Evolutionary conservation across 1,140 invertebrate species (phyloP), one percentile per base, ranked within the genome.

Genomic region (Sweltsa coloradensis): DNA sequence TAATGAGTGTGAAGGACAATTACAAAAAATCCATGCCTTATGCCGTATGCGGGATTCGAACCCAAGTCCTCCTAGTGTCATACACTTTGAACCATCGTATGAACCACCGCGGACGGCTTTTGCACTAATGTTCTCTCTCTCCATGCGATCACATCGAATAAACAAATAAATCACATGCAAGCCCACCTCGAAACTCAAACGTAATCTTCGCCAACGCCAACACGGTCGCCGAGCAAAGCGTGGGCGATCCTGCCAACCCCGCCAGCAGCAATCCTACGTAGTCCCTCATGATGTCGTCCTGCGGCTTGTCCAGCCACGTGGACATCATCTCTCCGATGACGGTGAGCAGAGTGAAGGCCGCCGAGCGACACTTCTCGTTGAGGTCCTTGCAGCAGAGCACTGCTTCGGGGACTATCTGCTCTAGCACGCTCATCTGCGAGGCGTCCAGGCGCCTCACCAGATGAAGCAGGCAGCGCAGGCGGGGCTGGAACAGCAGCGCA

Each of bases 371-470:
- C 58, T 79, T 83, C 21, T 80, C 76, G 58, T 89, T 91, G 36
- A 86, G 75, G 57, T 90, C 86, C 57, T 83, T 86, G 1, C 84
- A 84, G 53, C 81, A 83, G 3, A 90, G 60, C 1, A 93, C 75
- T 1, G 82, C 78, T 66, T 94, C 89, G 0, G 87, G 85, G 6
- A 93, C 64, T 0, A 86, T 75, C 31, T 36, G 22, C 16, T 45
- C 14, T 9, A 50, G 27, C n/a, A 36, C 23, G 13, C 26, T 22
- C 22, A 23, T 16, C 16, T 67, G 53, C 16, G 51, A 42, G 9
- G 51, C 51, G 5, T 60, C 53, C 40, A 72, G 46, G 11, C 60
- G 53, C 26, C 57, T 51, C n/a, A 93, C 70, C 14, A 94, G 65
- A 51, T 79, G 67, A 48, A 75, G 71, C 36, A 89, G 70, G 58